Evolutionary conservation across 2,797 vertebrate species (phyloP), one percentile per base, ranked within the genome.

Genomic region (Rousettus madagascariensis): DNA sequence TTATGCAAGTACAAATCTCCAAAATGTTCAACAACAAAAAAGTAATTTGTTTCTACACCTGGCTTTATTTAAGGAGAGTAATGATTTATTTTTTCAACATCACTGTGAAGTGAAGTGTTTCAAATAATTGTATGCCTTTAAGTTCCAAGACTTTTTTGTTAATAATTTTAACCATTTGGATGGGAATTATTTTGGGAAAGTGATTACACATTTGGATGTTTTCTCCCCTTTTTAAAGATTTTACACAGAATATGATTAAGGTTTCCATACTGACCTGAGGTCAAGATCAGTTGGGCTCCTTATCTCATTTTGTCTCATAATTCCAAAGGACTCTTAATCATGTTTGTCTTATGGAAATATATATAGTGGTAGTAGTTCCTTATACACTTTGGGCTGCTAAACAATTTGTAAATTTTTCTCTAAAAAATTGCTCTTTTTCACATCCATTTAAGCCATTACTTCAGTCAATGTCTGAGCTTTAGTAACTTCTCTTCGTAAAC

Each of bases 41-140:
- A 51, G 93, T 90, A 86, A 97, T 97, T 95, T 95, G 92, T 97
- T 97, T 96, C 97, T 69, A 97, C 95, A 97, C 95, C 97, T 97
- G 97, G 97, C 79, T 94, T 97, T 95, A 97, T 96, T 97, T 97
- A 97, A 94, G 92, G 46, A 94, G 53, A 96, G 88, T 88, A 92
- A 97, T 66, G 77, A 69, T 97, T 95, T 97, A 97, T 97, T 97
- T 97, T 95, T 96, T 95, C 94, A 95, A 96, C 94, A 95, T 97
- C 96, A 94, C 92, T 97, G 90, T 96, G 96, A 95, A 97, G 96
- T 95, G 95, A 94, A 96, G 90, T 95, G 94, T 97, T 97, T 97
- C 95, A 94, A 97, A 96, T 97, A 95, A 96, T 96, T 97, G 96
- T 96, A 96, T 26, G 49, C 96, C 88, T 97, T 79, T 80, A 94